Conservation (phyloP, 1,140 invertebrate genomes). For the Musca domestica region DNA sequence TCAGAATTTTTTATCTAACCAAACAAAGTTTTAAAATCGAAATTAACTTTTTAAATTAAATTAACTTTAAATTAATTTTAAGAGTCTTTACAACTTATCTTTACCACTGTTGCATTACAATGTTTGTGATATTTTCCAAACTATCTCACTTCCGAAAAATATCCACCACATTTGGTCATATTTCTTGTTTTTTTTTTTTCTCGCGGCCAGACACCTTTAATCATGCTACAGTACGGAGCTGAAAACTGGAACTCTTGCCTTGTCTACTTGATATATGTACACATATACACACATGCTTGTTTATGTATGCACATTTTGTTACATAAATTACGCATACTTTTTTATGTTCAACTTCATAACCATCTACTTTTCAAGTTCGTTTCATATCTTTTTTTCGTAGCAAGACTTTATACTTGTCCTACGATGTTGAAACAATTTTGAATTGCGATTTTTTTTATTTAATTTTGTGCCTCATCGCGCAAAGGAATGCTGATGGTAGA, state of each 20-base stretch:
- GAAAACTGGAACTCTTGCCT: neutral
- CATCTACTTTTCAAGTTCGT: too few relatives aligned
- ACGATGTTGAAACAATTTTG: neutral
- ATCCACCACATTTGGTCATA: neutral
- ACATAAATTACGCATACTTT: conserved; percentile 3
- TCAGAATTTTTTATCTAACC: too few relatives aligned
- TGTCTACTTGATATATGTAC: neutral
- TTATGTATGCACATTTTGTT: neutral
- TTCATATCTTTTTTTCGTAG: neutral
- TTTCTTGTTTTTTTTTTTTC: conserved; percentile 13
- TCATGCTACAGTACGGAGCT: neutral
- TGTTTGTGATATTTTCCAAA: too few relatives aligned
- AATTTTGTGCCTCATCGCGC: too few relatives aligned
- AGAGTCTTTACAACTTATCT: too few relatives aligned
- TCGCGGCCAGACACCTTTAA: too few relatives aligned
- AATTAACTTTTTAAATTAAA: too few relatives aligned
- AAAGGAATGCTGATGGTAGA: neutral
- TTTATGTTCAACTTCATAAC: neutral
- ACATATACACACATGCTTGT: too few relatives aligned
- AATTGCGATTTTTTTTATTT: conserved; percentile 1
- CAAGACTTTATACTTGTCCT: neutral
- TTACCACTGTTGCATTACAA: too few relatives aligned
- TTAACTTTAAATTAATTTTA: too few relatives aligned
- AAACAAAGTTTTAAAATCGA: too few relatives aligned
- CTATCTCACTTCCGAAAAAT: too few relatives aligned